Evolutionary conservation across 1,140 invertebrate species (phyloP), one percentile per base, ranked within the genome.

Genomic region (Atta texana): DNA sequence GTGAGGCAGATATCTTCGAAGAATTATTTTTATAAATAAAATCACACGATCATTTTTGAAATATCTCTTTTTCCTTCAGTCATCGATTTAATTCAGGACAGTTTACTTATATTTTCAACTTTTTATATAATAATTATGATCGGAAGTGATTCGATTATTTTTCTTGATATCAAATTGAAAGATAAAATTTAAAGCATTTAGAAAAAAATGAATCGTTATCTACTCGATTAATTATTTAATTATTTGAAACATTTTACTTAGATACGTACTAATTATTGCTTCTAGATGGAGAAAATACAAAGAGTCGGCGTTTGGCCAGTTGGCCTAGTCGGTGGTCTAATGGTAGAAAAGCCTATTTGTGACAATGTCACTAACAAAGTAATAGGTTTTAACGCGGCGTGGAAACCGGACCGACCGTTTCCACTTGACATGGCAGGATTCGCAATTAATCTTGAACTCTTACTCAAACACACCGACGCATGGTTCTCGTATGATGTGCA

Each of bases 371-470:
- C 96, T 6, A 96, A 96, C 10, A 97, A 98, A 94, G 98, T 99
- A 2, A 96, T 96, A 21, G 97, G 98, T 12, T 99, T 98, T 95
- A 98, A 97, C 94, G 97, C 97, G 16, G 96, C 96, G 3, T 99
- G 98, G 98, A 97, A 98, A 89, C 97, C 98, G 0, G 97, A 98
- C 85, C 95, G 99, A 89, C 97, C 97, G 0, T 99, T 99, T 96
- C 98, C 99, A 5, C 97, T 99, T 39, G 99, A 99, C 92, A 99
- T 99, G 99, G 99, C 99, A 3, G 99, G 98, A 1, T 99, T 99
- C 95, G 99, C 98, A 18, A 97, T 99, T 16, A 99, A 98, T 94
- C 93, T 99, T 2, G 96, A 97, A 24, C 94, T 99, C 14, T 96
- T 99, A 28, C 94, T 98, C 3, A 95, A 97, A 2, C 96, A 97